Conservation (phyloP, 2,888 invertebrate species). For the Laothoe populi region DNA sequence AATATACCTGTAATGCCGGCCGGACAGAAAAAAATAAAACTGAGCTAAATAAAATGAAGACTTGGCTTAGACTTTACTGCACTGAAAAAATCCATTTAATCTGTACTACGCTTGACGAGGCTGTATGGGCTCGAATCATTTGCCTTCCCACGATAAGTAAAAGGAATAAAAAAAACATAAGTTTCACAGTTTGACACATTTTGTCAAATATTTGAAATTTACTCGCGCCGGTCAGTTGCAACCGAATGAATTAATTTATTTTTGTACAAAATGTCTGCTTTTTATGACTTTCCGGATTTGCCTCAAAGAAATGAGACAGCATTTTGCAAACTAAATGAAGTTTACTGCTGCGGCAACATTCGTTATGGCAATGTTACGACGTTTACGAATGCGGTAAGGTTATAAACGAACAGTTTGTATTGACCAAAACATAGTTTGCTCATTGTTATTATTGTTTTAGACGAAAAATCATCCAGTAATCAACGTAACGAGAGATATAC, state of each 20-base stretch:
- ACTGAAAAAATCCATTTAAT: too few species aligned
- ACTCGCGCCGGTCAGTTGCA: constrained; percentile 41
- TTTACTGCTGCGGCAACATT: constrained; percentile 84
- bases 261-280: constrained; percentile 70
- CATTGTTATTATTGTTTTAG: constrained; percentile 59
- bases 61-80: too few species aligned
- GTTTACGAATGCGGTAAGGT: constrained; percentile 86
- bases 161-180: too few species aligned
- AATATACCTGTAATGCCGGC: too few species aligned
- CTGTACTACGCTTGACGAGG: too few species aligned
- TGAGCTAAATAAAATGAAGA: too few species aligned
- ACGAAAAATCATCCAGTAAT: constrained; percentile 88
- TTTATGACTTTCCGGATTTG: constrained; percentile 80
- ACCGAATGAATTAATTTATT: constrained; percentile 31
- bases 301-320: constrained; percentile 82
- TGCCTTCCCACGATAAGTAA: too few species aligned
- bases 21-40: too few species aligned
- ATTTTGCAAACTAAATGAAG: constrained; percentile 87
- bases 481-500: constrained; percentile 87
- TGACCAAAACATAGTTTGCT: constrained; percentile 19
- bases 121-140: too few species aligned
- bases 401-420: constrained; percentile 45
- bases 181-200: not conserved
- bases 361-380: constrained; percentile 83
- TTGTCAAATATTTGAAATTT: constrained; percentile 31